Evolutionary conservation across 2,113 vertebrate species (phyloP), one percentile per base, ranked within the genome.

Genomic region (Xenopus laevis): DNA sequence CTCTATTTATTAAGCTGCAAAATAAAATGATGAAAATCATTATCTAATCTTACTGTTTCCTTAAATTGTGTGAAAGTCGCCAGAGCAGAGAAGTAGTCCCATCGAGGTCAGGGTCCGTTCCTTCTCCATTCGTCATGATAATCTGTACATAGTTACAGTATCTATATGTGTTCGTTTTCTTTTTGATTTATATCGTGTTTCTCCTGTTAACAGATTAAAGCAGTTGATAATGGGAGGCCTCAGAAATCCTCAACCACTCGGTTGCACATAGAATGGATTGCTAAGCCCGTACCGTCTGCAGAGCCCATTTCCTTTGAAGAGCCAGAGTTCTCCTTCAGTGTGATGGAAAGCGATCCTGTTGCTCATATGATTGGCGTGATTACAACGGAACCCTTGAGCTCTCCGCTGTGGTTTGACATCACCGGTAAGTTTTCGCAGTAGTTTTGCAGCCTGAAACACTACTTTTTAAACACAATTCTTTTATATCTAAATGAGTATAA

Each of bases 301-400:
- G 88, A 90, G 61, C 82, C 89, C 0, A 86, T 98, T 86, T 87
- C 89, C 47, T 99, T 98, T 78, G 96, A 98, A 78, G 97, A 99
- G 83, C 79, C 91, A 0, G 89, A 90, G 81, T 96, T 96, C 78
- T 87, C 89, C 74, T 98, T 98, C 59, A 95, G 95, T 0, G 94
- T 98, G 18, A 98, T 99, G 96, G 97, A 99, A 78, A 98, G 93
- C n/a, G 97, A 98, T 81, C 95, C 96, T 0, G 95, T 98, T 62
- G 92, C 95, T 59, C 96, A 98, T 86, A 99, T 99, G 97, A 94
- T 98, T 66, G 96, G 96, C 0, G 94, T 99, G 1, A 90, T 99
- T 71, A 84, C 92, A 81, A 93, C 95, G 5, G 95, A 98, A 66
- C 92, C 93, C 40, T 86, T 87, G 17, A 90, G 94, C 80, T 88